phyloP scores from a whole-genome alignment of 1,140 invertebrate genomes.

The Melitaea cinxia region DNA sequence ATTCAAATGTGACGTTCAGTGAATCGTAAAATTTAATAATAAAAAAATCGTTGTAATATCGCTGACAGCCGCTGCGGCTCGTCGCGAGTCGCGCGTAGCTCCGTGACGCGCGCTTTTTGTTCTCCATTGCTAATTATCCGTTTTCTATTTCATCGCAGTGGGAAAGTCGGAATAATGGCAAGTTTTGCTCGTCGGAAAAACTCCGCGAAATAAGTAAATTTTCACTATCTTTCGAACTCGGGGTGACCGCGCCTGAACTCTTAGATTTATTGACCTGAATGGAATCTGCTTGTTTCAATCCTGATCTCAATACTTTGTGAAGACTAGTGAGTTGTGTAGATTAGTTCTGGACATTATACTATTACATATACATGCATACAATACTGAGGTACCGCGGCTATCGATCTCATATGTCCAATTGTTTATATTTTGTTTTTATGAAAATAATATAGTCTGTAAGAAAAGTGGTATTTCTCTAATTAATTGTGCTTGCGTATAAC shows the following conservation, averaged over 20 bases:
- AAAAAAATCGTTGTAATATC: conserved; percentile 10
- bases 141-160: conserved; percentile 67
- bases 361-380: too few relatives aligned
- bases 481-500: not conserved
- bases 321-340: too few relatives aligned
- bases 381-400: too few relatives aligned
- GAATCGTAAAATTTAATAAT: not conserved
- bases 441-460: too few relatives aligned
- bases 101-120: not conserved
- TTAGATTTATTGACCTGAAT: not conserved
- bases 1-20: not conserved
- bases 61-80: not conserved
- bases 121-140: conserved; percentile 49
- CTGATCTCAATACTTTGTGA: too few relatives aligned
- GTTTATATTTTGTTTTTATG: too few relatives aligned
- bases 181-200: conserved; percentile 51
- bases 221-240: conserved; percentile 45
- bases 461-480: not conserved
- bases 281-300: not conserved
- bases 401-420: too few relatives aligned
- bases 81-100: not conserved
- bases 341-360: too few relatives aligned
- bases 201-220: conserved; percentile 39
- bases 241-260: conserved; percentile 24
- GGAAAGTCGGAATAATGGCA: conserved; percentile 63